A percentile compares a stretch with the other conserved stretches of the same genome.
Evolutionary conservation across 2,888 invertebrate genomes (phyloP).

Genomic region (Drosophila algonquin): DNA sequence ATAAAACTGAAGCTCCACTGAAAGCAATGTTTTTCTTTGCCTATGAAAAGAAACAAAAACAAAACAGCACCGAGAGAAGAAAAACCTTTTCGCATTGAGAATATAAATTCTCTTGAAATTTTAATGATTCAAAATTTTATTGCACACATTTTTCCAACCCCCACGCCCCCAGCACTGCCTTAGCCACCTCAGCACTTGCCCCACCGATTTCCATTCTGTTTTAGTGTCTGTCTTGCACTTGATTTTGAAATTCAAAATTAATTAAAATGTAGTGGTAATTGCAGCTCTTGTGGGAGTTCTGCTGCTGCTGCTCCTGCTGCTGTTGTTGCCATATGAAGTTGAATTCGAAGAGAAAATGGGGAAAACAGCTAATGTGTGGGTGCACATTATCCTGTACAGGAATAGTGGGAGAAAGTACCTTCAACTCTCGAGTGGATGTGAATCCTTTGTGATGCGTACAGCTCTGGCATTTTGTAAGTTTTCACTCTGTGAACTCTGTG

Average conservation of each 20-base stretch:
- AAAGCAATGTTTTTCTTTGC: slow-evolving; percentile 32
- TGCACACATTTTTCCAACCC: slow-evolving; percentile 12
- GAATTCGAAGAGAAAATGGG: background rate
- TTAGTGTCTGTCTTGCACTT: slow-evolving; percentile 14
- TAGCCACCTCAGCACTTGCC: slow-evolving; percentile 1
- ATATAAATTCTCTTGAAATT: slow-evolving; percentile 67
- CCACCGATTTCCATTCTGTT: slow-evolving; percentile 4
- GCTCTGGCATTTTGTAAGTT: too few relatives aligned
- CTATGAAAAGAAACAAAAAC: slow-evolving; percentile 5
- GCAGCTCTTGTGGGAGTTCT: background rate
- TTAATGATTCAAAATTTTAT: slow-evolving; percentile 70
- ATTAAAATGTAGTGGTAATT: slow-evolving; percentile 57
- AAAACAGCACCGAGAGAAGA: slow-evolving; percentile 6
- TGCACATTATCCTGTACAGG: background rate
- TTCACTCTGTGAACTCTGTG: too few relatives aligned
- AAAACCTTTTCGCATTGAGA: slow-evolving; percentile 34
- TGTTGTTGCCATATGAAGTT: slow-evolving; percentile 10
- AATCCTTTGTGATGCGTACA: too few relatives aligned
- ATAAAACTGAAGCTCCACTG: slow-evolving; percentile 61
- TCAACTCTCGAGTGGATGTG: background rate
- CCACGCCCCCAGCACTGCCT: background rate
- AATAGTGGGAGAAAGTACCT: background rate
- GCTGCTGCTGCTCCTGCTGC: background rate
- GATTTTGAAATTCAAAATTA: slow-evolving; percentile 72
- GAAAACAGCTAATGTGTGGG: background rate